Evolutionary conservation across 2,888 invertebrate species (phyloP).

Genomic region (Leuctra nigra): DNA sequence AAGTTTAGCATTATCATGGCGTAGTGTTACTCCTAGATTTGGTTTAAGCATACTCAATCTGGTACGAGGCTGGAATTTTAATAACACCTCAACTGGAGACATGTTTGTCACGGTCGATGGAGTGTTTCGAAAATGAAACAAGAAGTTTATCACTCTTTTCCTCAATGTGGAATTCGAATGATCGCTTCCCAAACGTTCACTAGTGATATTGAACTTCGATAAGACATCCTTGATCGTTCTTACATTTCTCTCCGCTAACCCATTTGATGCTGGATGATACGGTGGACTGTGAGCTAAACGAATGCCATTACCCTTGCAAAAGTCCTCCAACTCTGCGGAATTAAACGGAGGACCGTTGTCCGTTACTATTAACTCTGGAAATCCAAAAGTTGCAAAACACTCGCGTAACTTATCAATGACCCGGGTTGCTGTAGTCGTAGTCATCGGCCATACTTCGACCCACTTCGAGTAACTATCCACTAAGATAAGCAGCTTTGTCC

Average conservation of each 20-base stretch:
- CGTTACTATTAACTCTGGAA: conserved; percentile 31
- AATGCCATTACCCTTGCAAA: conserved; percentile 26
- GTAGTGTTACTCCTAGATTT: too few relatives aligned
- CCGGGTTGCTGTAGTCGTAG: conserved; percentile 25
- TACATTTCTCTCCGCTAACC: conserved; percentile 16
- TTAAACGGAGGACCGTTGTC: conserved; percentile 32
- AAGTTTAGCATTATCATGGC: too few relatives aligned
- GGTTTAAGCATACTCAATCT: too few relatives aligned
- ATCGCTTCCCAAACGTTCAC: too few relatives aligned
- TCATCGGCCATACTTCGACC: conserved; percentile 30
- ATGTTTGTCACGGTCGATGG: too few relatives aligned
- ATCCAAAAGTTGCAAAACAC: conserved; percentile 31
- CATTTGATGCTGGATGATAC: conserved; percentile 31
- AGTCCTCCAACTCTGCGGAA: conserved; percentile 31
- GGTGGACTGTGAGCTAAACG: conserved; percentile 28
- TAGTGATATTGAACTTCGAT: too few relatives aligned
- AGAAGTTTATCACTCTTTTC: too few relatives aligned
- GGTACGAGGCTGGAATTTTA: too few relatives aligned
- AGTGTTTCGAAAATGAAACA: too few relatives aligned
- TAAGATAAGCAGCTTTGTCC: conserved; percentile 28
- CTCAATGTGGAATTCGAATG: too few relatives aligned
- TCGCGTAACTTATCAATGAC: conserved; percentile 25
- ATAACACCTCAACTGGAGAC: too few relatives aligned
- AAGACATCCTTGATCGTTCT: too few relatives aligned
- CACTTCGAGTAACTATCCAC: conserved; percentile 31